Base-by-base conservation (phyloP, 2,797 vertebrate species). In the Sparidentex hasta region DNA sequence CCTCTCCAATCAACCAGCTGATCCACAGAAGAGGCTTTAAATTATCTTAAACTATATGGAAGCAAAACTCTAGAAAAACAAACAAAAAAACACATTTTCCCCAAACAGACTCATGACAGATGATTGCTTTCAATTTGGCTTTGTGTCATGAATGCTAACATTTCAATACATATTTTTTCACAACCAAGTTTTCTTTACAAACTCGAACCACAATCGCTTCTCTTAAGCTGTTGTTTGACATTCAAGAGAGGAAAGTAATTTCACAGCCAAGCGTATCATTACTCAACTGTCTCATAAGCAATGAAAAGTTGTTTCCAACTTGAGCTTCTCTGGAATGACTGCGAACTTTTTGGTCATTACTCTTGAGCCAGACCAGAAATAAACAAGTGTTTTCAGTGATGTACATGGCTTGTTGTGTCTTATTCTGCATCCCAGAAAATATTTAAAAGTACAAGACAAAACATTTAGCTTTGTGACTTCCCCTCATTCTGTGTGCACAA, bases 341-440 rank as follows among this genome's bases (percentile, higher is more conserved):
- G 27, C 55, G 52, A 33, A 65, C 27, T 56, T 79, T 74, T 17
- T 71, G 18, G 29, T 85, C 47, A 59, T 59, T 52, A 66, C 54
- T 23, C 1, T 80, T 61, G 75, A 64, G 38, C 54, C 50, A 44
- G 29, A 70, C 8, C 38, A 74, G 51, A 87, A 90, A 77, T 84
- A 88, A 91, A 89, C 18, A 16, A 52, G 2, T 47, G 21, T 55
- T 86, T 71, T 73, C 75, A 59, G 33, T 43, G 44, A 71, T 43
- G 61, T 16, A 12, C 11, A 54, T 1, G 0, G 43, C 38, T 27
- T 73, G 38, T 63, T 65, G 54, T 1, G 1, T 87, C 65, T 87
- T 82, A 69, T 63, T 84, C 75, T 66, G n/a, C 43, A 63, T 44
- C 43, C 69, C 48, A 46, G n/a, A 59, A 64, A 70, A 33, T 38